phyloP scores from a whole-genome alignment of 2,888 invertebrate species.

The Timandra comae region DNA sequence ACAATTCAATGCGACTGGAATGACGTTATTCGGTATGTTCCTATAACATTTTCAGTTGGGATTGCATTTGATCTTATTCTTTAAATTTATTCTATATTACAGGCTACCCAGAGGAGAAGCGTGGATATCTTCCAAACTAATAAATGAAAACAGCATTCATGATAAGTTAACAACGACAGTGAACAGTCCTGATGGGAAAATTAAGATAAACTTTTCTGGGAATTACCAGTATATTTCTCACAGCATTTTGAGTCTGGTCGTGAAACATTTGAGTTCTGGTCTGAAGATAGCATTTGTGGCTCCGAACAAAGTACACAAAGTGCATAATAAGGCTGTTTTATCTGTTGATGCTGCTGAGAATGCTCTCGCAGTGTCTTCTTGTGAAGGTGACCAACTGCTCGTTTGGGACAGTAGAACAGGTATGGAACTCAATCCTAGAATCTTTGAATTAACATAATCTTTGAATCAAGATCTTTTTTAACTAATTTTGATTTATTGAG shows the following conservation, averaged over 20 bases:
- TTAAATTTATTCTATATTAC: too few species aligned
- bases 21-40: slow-evolving; percentile 59
- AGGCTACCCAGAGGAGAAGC: slow-evolving; percentile 63
- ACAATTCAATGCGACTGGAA: slow-evolving; percentile 76
- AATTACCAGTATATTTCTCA: slow-evolving; percentile 60
- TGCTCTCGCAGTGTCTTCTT: slow-evolving; percentile 79
- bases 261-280: slow-evolving; percentile 59
- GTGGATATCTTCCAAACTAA: slow-evolving; percentile 70
- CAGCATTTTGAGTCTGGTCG: slow-evolving; percentile 52
- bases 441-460: too few species aligned
- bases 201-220: slow-evolving; percentile 54
- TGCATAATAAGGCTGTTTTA: slow-evolving; percentile 69
- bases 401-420: slow-evolving; percentile 81
- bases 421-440: too few species aligned
- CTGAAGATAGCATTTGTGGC: slow-evolving; percentile 70
- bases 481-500: too few species aligned
- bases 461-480: too few species aligned
- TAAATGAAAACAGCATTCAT: slow-evolving; percentile 54
- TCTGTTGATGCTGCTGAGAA: slow-evolving; percentile 74
- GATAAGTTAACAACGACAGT: slow-evolving; percentile 53
- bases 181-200: slow-evolving; percentile 49
- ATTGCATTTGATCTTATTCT: too few species aligned
- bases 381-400: slow-evolving; percentile 74
- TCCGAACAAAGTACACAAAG: slow-evolving; percentile 61
- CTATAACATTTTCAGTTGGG: too few species aligned